Evolutionary conservation across 1,140 invertebrate species (phyloP).

Genomic region (Conus betulinus): DNA sequence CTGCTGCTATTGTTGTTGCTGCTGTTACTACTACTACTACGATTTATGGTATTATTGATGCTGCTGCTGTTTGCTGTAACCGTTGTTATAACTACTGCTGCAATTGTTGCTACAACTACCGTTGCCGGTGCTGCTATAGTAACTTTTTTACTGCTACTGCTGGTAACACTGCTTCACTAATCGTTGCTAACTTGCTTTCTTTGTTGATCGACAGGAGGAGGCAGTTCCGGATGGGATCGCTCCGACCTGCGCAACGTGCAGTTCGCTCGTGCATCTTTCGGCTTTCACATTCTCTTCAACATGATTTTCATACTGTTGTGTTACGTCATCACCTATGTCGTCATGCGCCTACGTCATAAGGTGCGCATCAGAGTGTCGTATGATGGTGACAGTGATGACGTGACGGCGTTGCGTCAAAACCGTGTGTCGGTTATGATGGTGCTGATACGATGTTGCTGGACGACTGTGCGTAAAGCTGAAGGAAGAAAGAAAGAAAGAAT

Average conservation of each 20-base stretch:
- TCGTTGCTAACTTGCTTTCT: neutral
- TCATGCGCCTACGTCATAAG: slow-evolving; percentile 29
- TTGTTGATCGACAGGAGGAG: slow-evolving; percentile 25
- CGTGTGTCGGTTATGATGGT: neutral
- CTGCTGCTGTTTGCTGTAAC: too few relatives aligned
- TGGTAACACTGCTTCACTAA: neutral
- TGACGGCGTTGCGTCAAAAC: neutral
- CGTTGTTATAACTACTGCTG: too few relatives aligned
- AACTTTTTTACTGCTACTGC: neutral
- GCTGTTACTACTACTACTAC: too few relatives aligned
- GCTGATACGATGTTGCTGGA: slow-evolving; percentile 4
- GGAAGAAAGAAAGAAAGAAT: neutral
- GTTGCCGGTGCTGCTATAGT: too few relatives aligned
- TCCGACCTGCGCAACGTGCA: slow-evolving; percentile 43
- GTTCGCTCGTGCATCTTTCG: slow-evolving; percentile 47
- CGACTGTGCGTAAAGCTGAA: neutral
- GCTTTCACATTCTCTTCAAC: slow-evolving; percentile 47
- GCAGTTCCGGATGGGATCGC: slow-evolving; percentile 38
- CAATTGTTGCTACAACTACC: too few relatives aligned
- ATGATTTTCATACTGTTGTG: slow-evolving; percentile 39
- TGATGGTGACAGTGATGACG: neutral
- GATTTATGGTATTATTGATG: too few relatives aligned
- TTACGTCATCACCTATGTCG: slow-evolving; percentile 43
- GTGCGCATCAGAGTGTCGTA: slow-evolving; percentile 29
- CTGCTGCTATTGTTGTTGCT: too few relatives aligned